Evolutionary conservation across 2,888 invertebrate genomes (phyloP).

Genomic region (Sceliomorpha sp.): DNA sequence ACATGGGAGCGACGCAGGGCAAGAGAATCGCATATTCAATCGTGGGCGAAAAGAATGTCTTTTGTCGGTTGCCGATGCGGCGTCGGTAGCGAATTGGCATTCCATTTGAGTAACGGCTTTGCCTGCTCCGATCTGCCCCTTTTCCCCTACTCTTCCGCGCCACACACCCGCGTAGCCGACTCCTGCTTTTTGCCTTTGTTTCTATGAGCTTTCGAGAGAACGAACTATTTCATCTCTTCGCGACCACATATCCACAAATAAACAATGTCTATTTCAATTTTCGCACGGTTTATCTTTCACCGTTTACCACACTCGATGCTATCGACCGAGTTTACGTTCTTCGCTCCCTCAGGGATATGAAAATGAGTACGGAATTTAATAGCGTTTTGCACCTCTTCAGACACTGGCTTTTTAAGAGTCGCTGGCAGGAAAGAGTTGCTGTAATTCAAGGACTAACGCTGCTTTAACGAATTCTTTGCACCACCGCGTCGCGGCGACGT

Average conservation of each 20-base stretch:
- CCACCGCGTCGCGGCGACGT: no score
- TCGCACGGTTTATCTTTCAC: slow-evolving; percentile 2
- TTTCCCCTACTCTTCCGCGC: slow-evolving; percentile 12
- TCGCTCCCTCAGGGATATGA: no score
- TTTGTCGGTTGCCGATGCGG: slow-evolving; percentile 68
- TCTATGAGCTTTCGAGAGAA: slow-evolving; percentile 9
- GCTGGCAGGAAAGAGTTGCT: no score
- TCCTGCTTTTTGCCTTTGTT: slow-evolving; percentile 20
- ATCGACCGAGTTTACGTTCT: no score
- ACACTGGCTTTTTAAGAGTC: no score
- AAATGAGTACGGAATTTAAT: no score
- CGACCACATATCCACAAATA: background rate
- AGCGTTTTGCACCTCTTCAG: no score
- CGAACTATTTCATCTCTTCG: slow-evolving; percentile 4
- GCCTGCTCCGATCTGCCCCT: slow-evolving; percentile 16
- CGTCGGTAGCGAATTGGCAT: slow-evolving; percentile 68
- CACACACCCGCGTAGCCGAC: slow-evolving; percentile 11
- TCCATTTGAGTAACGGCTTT: slow-evolving; percentile 70
- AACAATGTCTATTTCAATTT: slow-evolving; percentile 17
- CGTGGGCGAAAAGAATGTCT: slow-evolving; percentile 71
- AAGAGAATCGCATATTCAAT: slow-evolving; percentile 71
- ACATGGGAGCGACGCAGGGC: slow-evolving; percentile 17
- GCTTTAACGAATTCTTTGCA: no score
- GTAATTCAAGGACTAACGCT: no score
- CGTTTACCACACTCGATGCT: background rate